Evolutionary conservation across 2,113 vertebrate genomes (phyloP).

Genomic region (Chlorodrepanis virens): DNA sequence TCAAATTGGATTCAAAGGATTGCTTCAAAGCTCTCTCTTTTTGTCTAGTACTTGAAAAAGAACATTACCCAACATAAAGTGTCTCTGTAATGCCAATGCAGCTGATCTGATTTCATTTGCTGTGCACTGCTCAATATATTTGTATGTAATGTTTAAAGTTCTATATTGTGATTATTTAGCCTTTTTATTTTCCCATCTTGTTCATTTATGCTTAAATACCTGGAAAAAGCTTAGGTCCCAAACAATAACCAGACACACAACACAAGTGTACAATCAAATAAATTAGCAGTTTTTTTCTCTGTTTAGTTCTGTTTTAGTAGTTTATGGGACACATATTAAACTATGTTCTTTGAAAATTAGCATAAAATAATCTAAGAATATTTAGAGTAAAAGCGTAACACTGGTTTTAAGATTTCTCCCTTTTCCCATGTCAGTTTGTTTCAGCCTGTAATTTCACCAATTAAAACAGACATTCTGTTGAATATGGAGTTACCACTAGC

Average conservation of each 20-base stretch:
- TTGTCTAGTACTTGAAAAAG: background rate
- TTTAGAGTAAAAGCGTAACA: background rate
- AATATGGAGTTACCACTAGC: background rate
- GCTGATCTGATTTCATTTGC: background rate
- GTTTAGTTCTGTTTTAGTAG: background rate
- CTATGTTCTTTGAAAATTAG: background rate
- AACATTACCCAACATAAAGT: background rate
- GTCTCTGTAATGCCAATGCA: background rate
- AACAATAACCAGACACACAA: background rate
- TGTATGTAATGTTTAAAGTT: background rate
- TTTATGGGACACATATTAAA: background rate
- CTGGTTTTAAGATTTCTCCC: rapidly evolving
- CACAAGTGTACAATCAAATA: background rate
- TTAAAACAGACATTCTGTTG: background rate
- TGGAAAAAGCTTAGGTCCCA: background rate
- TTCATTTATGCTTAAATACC: background rate
- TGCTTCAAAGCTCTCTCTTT: background rate
- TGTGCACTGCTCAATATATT: background rate
- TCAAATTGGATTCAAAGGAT: background rate
- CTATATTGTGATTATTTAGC: background rate
- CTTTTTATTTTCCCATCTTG: background rate
- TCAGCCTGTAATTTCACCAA: background rate
- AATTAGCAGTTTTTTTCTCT: background rate
- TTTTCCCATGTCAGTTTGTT: background rate
- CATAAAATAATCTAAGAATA: background rate